These are phyloP conservation scores for Jordanella pulchra DNA, from an alignment of 2,797 vertebrate genomes.

Conservation along the genomic window DNA sequence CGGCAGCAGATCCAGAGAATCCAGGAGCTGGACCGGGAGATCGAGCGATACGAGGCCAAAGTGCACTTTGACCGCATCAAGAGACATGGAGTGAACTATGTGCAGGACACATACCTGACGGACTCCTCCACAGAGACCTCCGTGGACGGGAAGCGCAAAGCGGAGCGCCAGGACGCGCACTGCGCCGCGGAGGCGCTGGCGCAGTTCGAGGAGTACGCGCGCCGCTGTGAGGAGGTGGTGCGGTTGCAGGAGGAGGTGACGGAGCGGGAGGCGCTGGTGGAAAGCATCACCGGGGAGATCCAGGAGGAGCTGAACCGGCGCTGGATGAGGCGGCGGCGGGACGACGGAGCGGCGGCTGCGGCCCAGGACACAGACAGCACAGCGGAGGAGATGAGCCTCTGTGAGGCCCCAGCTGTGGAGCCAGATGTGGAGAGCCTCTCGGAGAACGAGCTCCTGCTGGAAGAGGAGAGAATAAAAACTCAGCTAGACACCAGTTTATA, in stretches of 20 bases:
- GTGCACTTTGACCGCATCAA: conserved; percentile 91
- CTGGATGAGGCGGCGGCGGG: conserved; percentile 90
- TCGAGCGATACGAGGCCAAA: conserved; percentile 90
- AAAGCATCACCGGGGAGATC: conserved; percentile 88
- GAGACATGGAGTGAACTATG: conserved; percentile 93
- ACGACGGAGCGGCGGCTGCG: conserved; percentile 69
- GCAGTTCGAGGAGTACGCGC: conserved; percentile 85
- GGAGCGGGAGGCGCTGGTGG: conserved; percentile 88
- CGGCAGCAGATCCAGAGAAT: conserved; percentile 94
- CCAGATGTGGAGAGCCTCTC: conserved; percentile 61
- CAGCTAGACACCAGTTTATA: conserved; percentile 94
- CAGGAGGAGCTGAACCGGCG: conserved; percentile 93
- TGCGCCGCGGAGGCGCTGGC: conserved; percentile 62
- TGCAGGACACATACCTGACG: conserved; percentile 95
- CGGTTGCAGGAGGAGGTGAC: conserved; percentile 87
- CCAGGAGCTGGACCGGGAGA: conserved; percentile 90
- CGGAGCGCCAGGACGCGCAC: conserved; percentile 40
- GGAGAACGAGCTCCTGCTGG: conserved; percentile 78
- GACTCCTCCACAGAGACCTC: conserved; percentile 65
- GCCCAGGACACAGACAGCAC: conserved; percentile 60
- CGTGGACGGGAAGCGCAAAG: conserved; percentile 33
- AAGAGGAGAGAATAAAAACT: conserved; percentile 88
- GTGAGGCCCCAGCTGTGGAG: conserved; percentile 20
- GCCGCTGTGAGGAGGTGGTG: conserved; percentile 86
- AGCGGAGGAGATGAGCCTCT: conserved; percentile 49